phyloP scores from a whole-genome alignment of 2,113 vertebrate species.

The pig (Sus scrofa) region T2T-Sscrofa CM000818.6:31930001-31930500 shows the following conservation, averaged over 20 bases:
- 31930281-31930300: neutral
- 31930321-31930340: neutral
- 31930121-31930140: neutral
- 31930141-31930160: neutral
- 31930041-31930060: neutral
- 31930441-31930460: neutral
- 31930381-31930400: neutral
- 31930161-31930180: neutral
- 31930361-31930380: neutral
- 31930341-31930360: neutral
- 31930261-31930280: neutral
- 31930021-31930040: neutral
- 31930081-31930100: neutral
- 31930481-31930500: too few species aligned
- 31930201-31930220: neutral
- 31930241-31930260: neutral
- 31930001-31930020: neutral
- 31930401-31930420: neutral
- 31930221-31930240: neutral
- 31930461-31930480: neutral
- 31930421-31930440: neutral
- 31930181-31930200: neutral
- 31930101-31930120: neutral
- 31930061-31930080: neutral
- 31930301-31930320: neutral